Conservation (phyloP, 2,113 vertebrate species). For the Petrocephalus zakoni region DNA sequence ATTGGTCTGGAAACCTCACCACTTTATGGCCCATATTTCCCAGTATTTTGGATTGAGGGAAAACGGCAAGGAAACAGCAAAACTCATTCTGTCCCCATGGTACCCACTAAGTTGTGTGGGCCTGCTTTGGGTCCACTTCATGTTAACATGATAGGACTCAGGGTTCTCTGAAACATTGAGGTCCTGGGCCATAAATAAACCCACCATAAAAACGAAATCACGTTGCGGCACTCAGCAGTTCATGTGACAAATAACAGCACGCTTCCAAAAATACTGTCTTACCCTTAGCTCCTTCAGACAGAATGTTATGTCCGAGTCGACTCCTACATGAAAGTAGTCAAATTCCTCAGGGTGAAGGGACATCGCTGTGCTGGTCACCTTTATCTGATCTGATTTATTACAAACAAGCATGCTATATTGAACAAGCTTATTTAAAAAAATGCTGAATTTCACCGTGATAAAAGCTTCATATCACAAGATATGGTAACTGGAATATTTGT, state of each 20-base stretch:
- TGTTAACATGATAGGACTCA: slow-evolving; percentile 35
- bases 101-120: background rate
- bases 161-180: slow-evolving; percentile 21
- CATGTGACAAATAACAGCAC: slow-evolving; percentile 35
- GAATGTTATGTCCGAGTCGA: slow-evolving; percentile 83
- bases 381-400: slow-evolving; percentile 63
- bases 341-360: slow-evolving; percentile 79
- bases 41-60: background rate
- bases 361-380: slow-evolving; percentile 73
- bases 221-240: slow-evolving; percentile 6
- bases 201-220: slow-evolving; percentile 35
- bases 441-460: background rate
- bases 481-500: background rate
- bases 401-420: background rate
- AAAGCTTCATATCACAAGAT: background rate
- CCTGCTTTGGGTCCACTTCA: slow-evolving; percentile 23
- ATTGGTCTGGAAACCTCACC: background rate
- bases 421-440: background rate
- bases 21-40: background rate
- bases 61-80: slow-evolving; percentile 28
- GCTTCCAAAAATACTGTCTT: slow-evolving; percentile 46
- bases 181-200: slow-evolving; percentile 39
- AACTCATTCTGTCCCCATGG: background rate
- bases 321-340: slow-evolving; percentile 78
- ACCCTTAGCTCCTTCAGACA: slow-evolving; percentile 93